Percentiles rank a stretch among this genome's conserved stretches.
phyloP scores from a whole-genome alignment of 2,797 vertebrate genomes.

The Epinephelus coioides region DNA sequence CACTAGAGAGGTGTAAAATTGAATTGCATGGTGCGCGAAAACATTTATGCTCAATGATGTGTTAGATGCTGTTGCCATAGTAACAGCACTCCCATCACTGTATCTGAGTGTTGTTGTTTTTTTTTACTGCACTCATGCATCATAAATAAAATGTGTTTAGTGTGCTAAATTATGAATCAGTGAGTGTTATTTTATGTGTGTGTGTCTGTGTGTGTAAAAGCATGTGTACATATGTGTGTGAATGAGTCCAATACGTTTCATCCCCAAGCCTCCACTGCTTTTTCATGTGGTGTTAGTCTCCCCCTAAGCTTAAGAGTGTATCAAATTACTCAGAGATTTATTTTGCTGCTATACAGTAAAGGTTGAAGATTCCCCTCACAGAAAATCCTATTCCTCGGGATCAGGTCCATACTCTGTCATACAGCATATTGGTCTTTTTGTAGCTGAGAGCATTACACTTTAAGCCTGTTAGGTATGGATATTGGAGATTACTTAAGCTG shows the following conservation, averaged over 20 bases:
- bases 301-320: constrained; percentile 48
- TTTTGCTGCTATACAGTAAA: constrained; percentile 56
- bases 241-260: constrained; percentile 39
- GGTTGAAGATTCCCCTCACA: constrained; percentile 58
- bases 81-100: constrained; percentile 53
- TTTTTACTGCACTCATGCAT: constrained; percentile 54
- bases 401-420: constrained; percentile 55
- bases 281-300: constrained; percentile 37
- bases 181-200: constrained; percentile 18
- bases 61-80: constrained; percentile 66
- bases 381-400: constrained; percentile 62
- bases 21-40: constrained; percentile 25
- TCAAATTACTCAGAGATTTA: constrained; percentile 59
- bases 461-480: constrained; percentile 76
- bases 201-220: constrained; percentile 13
- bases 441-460: constrained; percentile 67
- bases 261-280: constrained; percentile 40
- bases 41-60: constrained; percentile 47
- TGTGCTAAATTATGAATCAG: constrained; percentile 62
- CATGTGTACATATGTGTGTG: constrained; percentile 11
- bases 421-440: constrained; percentile 60
- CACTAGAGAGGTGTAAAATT: constrained; percentile 27
- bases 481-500: constrained; percentile 56
- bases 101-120: constrained; percentile 11
- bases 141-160: constrained; percentile 62